These are phyloP conservation scores for Opisthocomus hoazin DNA, from an alignment of 2,113 vertebrate species.

Conservation along the genomic window DNA sequence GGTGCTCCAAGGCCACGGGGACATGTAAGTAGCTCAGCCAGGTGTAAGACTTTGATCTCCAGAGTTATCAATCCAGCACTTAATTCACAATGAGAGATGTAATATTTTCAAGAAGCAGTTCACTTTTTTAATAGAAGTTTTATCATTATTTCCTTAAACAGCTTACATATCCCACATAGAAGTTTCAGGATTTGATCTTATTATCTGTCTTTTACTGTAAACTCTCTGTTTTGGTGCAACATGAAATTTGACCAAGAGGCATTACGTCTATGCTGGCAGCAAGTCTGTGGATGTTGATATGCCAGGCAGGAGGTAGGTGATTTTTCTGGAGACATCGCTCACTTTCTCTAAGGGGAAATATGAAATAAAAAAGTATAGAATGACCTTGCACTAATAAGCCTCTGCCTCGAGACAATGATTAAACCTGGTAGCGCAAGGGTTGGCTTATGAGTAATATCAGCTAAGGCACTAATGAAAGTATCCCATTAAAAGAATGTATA, in stretches of 20 bases:
- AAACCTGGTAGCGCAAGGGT: conserved; percentile 24
- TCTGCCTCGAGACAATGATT: conserved; percentile 62
- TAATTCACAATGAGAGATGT: background rate
- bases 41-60: conserved; percentile 43
- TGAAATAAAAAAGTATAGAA: conserved; percentile 45
- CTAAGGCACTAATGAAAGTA: conserved; percentile 51
- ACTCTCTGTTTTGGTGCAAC: conserved; percentile 35
- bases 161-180: background rate
- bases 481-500: conserved; percentile 58
- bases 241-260: conserved; percentile 38
- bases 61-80: conserved; percentile 2
- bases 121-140: conserved; percentile 5
- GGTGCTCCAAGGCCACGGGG: conserved; percentile 3
- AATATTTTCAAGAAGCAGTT: background rate
- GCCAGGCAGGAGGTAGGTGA: conserved; percentile 49
- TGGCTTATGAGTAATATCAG: conserved; percentile 60
- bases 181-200: conserved; percentile 17
- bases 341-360: conserved; percentile 49
- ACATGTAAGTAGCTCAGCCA: conserved; percentile 4
- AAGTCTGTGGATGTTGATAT: conserved; percentile 61
- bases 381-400: conserved; percentile 64
- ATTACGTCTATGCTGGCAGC: conserved; percentile 30
- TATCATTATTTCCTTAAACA: conserved; percentile 23
- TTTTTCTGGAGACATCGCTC: conserved; percentile 19
- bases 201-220: conserved; percentile 34